phyloP scores from a whole-genome alignment of 2,888 invertebrate genomes.

The Agrochola lychnidis region DNA sequence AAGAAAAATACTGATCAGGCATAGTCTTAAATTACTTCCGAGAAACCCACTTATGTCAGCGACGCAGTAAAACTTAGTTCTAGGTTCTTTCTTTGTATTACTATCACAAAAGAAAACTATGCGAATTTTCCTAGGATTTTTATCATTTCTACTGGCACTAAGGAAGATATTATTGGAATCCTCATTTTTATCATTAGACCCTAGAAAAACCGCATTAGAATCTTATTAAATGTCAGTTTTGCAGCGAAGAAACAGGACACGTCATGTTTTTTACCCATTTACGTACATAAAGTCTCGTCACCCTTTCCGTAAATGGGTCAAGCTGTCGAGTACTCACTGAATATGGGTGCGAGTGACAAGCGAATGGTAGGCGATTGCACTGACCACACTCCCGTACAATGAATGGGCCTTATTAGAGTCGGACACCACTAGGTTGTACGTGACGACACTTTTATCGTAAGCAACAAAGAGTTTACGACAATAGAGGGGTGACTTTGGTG shows the following conservation, averaged over 20 bases:
- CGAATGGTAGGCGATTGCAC: slow-evolving; percentile 1
- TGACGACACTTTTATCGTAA: slow-evolving; percentile 5
- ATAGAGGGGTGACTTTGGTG: background rate
- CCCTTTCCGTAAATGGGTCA: slow-evolving; percentile 46
- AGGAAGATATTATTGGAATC: no score
- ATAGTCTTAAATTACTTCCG: slow-evolving; percentile 19
- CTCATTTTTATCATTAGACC: background rate
- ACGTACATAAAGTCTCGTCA: slow-evolving; percentile 10
- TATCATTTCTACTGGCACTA: background rate
- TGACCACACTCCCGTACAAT: background rate
- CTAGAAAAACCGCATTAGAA: background rate
- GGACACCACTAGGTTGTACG: background rate
- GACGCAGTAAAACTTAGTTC: background rate
- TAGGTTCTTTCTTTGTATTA: background rate
- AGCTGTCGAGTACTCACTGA: slow-evolving; percentile 30
- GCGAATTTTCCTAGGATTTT: background rate
- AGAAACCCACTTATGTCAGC: slow-evolving; percentile 10
- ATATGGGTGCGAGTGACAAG: slow-evolving; percentile 39
- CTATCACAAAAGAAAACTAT: background rate
- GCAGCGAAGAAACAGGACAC: background rate
- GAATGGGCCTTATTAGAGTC: background rate
- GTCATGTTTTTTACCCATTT: slow-evolving; percentile 10
- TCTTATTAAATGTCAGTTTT: background rate
- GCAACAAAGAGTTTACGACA: background rate
- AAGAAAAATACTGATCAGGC: slow-evolving; percentile 9